phyloP scores from a whole-genome alignment of 2,113 vertebrate genomes.

The Pithys albifrons region DNA sequence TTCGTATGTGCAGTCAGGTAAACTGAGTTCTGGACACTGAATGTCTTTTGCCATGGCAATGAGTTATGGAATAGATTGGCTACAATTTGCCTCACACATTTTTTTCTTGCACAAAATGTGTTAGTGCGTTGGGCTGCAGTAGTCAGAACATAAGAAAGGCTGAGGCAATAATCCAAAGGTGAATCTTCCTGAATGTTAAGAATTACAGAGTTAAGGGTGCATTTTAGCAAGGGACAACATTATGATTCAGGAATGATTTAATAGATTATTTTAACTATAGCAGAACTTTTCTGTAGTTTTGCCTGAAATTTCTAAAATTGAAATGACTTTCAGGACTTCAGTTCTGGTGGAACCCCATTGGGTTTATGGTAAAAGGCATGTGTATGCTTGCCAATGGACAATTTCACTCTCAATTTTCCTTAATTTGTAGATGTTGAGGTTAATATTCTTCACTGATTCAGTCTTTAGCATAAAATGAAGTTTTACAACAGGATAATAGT shows the following conservation, averaged over 20 bases:
- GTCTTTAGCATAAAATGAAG: not conserved
- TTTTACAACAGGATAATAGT: not conserved
- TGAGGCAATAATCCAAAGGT: not conserved
- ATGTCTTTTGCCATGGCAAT: not conserved
- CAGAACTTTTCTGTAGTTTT: not conserved
- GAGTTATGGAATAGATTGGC: not conserved
- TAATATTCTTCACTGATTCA: not conserved
- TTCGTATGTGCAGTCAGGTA: not conserved
- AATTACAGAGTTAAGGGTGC: not conserved
- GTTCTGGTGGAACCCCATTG: not conserved
- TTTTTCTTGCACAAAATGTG: not conserved
- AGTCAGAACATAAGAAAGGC: not conserved
- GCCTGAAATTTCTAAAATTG: not conserved
- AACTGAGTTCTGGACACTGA: fast-evolving
- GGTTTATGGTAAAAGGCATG: not conserved
- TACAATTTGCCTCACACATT: not conserved
- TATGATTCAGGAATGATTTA: not conserved
- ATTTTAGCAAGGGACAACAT: not conserved
- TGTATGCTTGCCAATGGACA: not conserved
- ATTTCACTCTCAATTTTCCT: not conserved
- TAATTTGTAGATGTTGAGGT: not conserved
- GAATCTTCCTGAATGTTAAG: not conserved
- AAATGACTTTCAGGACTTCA: not conserved
- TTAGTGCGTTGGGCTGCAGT: not conserved
- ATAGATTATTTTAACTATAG: not conserved